Conservation (phyloP, 2,113 vertebrate genomes). For the Phylloscopus trochilus region DNA sequence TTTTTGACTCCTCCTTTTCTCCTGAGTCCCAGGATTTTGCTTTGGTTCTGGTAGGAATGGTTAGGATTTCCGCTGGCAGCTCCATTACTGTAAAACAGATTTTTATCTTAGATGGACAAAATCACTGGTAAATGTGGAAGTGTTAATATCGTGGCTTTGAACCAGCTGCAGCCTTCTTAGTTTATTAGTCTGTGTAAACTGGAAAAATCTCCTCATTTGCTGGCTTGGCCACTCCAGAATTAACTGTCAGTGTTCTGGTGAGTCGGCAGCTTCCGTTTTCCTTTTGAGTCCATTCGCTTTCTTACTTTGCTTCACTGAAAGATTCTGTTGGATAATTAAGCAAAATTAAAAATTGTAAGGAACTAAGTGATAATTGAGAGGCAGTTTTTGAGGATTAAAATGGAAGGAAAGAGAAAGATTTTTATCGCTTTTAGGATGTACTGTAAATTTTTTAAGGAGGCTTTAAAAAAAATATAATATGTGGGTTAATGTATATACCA, state of each 20-base stretch:
- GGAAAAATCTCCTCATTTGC: constrained; percentile 42
- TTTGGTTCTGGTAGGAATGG: constrained; percentile 42
- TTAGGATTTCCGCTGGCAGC: constrained; percentile 25
- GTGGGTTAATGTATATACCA: constrained; percentile 20
- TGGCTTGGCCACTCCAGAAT: constrained; percentile 20
- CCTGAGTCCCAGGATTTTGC: constrained; percentile 17
- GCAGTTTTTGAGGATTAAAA: background rate
- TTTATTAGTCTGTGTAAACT: constrained; percentile 53
- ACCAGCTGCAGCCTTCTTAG: constrained; percentile 21
- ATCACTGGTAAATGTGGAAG: constrained; percentile 19
- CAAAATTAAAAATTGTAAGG: background rate
- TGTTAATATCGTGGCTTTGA: constrained; percentile 21
- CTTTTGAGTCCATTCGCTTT: background rate
- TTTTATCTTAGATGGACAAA: background rate
- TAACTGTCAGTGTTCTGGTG: background rate
- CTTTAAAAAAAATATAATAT: constrained; percentile 8
- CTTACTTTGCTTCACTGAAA: background rate
- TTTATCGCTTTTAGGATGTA: constrained; percentile 21
- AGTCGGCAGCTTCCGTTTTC: background rate
- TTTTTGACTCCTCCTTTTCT: constrained; percentile 24
- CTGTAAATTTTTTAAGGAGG: constrained; percentile 42
- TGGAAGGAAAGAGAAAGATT: constrained; percentile 8
- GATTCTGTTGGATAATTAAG: background rate
- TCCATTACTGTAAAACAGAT: constrained; percentile 3
- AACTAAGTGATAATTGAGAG: background rate